phyloP scores from a whole-genome alignment of 2,797 vertebrate genomes.

The Selene dorsalis region DNA sequence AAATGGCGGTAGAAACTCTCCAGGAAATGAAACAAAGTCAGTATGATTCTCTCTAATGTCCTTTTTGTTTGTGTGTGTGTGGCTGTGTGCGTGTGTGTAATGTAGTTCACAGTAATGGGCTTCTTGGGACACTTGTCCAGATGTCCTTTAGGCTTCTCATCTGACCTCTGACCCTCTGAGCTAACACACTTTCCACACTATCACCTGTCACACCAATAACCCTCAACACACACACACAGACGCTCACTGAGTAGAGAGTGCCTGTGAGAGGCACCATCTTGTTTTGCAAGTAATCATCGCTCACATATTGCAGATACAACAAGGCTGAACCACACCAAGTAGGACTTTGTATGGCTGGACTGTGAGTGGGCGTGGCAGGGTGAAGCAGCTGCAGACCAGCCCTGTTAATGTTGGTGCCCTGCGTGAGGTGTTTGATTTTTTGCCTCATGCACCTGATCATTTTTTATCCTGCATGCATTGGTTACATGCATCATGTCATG shows the following conservation, averaged over 20 bases:
- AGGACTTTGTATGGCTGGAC: too few species aligned
- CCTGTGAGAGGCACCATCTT: constrained; percentile 14
- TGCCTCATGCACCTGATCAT: too few species aligned
- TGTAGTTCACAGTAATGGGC: not conserved
- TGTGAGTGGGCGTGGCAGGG: too few species aligned
- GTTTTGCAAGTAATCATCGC: not conserved
- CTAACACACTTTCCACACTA: constrained; percentile 8
- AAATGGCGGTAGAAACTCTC: not conserved
- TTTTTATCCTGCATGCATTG: too few species aligned
- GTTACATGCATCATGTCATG: too few species aligned
- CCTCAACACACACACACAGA: constrained; percentile 14
- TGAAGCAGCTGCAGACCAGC: too few species aligned
- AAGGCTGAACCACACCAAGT: too few species aligned
- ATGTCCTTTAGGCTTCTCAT: constrained; percentile 32
- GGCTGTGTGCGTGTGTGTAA: constrained; percentile 9
- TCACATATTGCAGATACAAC: not conserved
- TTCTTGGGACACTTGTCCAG: constrained; percentile 9
- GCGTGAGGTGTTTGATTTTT: too few species aligned
- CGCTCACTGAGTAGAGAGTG: not conserved
- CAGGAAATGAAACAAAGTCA: too few species aligned
- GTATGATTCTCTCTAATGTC: too few species aligned
- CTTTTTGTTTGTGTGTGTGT: not conserved
- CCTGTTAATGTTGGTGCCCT: too few species aligned
- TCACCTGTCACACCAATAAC: constrained; percentile 10
- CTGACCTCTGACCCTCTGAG: constrained; percentile 44